Evolutionary conservation across 2,888 invertebrate species (phyloP), one percentile per base, ranked within the genome.

Genomic region (Drosophila trichaetosa): DNA sequence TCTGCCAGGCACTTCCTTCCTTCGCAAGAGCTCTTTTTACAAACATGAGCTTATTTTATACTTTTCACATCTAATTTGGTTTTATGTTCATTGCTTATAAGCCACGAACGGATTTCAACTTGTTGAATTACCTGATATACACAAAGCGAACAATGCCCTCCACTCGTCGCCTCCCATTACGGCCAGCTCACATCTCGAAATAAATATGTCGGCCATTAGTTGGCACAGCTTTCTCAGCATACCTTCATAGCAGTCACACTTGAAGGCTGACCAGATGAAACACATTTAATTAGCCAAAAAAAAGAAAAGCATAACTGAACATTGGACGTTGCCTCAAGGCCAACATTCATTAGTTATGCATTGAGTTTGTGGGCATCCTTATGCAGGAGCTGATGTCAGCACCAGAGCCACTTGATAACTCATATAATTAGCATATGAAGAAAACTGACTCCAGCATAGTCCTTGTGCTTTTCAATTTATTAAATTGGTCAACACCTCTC

Each of bases 31-130:
- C 69, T 60, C 33, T 18, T 13, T 1, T 6, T 16, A 33, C 46
- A 49, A 80, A 66, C 68, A 90, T 86, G 77, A 89, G 89, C 79
- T 86, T 89, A 89, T 89, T 87, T 83, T 79, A 83, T 86, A 88
- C 79, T 75, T 83, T 80, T 83, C 79, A 66, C 77, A 79, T 85
- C 74, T 87, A 84, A 89, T 89, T 84, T 79, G 80, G 71, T 73
- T 74, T 66, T 66, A 69, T 67, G 71, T 57, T 76, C 77, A 78
- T 80, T 71, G 71, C 77, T 57, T 63, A 76, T 66, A 59, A 86
- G 84, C 76, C 76, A 68, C 73, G 79, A 72, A 67, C 89, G 79
- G 89, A 87, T 89, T 84, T 72, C 67, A 76, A 84, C 83, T 89
- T 84, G 83, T 84, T 89, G 83, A 89, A 63, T 69, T 72, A 68